Evolutionary conservation across 2,888 invertebrate genomes (phyloP).

Genomic region (Orthosia incerta): DNA sequence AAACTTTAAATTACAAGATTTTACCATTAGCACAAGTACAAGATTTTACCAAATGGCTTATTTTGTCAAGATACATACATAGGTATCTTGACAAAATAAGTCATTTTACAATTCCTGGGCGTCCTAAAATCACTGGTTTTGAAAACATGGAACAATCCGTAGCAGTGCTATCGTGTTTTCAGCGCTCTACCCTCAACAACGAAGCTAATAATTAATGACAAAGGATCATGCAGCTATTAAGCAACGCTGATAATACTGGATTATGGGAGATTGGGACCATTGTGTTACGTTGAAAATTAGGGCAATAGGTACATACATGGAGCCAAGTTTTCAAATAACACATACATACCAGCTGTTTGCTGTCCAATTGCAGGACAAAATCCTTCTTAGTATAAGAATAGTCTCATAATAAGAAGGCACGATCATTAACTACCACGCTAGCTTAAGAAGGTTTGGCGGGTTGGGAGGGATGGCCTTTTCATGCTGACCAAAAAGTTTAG

Average conservation of each 20-base stretch:
- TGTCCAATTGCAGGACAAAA: too few species aligned
- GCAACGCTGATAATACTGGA: constrained; percentile 5
- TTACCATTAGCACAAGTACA: neutral
- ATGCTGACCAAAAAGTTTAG: too few species aligned
- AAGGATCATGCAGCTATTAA: constrained; percentile 39
- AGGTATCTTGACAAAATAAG: too few species aligned
- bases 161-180: constrained; percentile 35
- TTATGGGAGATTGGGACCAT: constrained; percentile 6
- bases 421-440: too few species aligned
- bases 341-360: too few species aligned
- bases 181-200: constrained; percentile 24
- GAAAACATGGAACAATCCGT: neutral
- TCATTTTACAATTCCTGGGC: neutral
- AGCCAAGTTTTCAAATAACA: neutral
- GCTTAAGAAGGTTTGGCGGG: too few species aligned
- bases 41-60: too few species aligned
- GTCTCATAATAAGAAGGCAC: too few species aligned
- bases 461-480: too few species aligned
- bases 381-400: too few species aligned
- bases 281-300: neutral
- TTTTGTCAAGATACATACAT: too few species aligned
- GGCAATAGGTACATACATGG: neutral
- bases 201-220: constrained; percentile 35
- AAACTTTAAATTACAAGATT: neutral
- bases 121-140: neutral